These are phyloP conservation scores for Tenthredo amoena DNA, from an alignment of 2,888 invertebrate genomes.

Conservation along the genomic window DNA sequence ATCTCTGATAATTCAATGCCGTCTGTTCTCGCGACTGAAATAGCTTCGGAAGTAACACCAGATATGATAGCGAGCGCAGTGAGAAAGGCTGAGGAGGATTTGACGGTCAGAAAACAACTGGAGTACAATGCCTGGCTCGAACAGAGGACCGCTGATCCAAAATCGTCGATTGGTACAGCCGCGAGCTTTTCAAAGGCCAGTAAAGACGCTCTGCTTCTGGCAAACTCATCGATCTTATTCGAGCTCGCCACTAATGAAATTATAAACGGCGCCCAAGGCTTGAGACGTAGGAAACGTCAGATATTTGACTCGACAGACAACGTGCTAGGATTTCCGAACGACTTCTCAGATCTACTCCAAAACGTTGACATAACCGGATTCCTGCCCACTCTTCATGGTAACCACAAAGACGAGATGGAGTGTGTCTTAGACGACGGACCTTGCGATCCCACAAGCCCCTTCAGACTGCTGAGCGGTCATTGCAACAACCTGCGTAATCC, in stretches of 20 bases:
- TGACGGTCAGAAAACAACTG: conserved; percentile 87
- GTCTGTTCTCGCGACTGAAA: conserved; percentile 56
- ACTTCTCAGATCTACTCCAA: conserved; percentile 88
- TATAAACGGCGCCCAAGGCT: conserved; percentile 81
- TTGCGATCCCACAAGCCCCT: conserved; percentile 87
- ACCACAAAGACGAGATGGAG: conserved; percentile 81
- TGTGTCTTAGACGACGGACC: conserved; percentile 86
- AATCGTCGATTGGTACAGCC: conserved; percentile 91
- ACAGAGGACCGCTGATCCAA: conserved; percentile 84
- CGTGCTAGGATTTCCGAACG: conserved; percentile 80
- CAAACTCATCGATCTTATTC: conserved; percentile 91
- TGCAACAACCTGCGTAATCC: conserved; percentile 94
- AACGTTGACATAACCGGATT: conserved; percentile 89
- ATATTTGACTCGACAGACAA: conserved; percentile 83
- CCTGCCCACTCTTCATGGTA: conserved; percentile 82
- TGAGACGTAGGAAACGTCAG: conserved; percentile 85
- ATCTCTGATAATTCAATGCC: conserved; percentile 71
- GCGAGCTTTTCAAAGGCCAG: conserved; percentile 95
- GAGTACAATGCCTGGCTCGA: conserved; percentile 90
- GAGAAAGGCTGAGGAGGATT: conserved; percentile 88
- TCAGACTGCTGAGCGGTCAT: conserved; percentile 89
- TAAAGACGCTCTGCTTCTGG: conserved; percentile 88
- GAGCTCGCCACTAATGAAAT: conserved; percentile 94
- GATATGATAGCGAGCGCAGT: conserved; percentile 88
- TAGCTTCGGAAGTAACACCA: conserved; percentile 84